Conservation (phyloP, 2,888 invertebrate species). For the Griposia aprilina region DNA sequence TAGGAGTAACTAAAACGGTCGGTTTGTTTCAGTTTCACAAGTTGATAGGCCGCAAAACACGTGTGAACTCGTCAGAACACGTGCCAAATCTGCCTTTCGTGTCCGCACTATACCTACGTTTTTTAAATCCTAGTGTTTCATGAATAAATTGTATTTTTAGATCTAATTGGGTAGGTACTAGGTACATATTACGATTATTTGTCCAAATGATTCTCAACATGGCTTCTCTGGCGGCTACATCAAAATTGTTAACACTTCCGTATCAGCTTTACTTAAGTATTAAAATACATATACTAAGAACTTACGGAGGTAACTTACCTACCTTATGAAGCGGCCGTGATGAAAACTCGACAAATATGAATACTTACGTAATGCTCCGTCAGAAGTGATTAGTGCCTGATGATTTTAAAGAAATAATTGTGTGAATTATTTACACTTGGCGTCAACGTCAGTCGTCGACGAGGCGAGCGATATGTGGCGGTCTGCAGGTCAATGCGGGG, state of each 20-base stretch:
- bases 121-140: not conserved
- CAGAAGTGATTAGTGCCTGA: not conserved
- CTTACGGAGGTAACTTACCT: not conserved
- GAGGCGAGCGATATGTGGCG: not conserved
- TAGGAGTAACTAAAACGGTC: slow-evolving; percentile 3
- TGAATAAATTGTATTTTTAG: slow-evolving; percentile 4
- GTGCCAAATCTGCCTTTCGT: not conserved
- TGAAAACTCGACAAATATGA: slow-evolving; percentile 28
- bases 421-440: not conserved
- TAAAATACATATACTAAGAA: slow-evolving; percentile 10
- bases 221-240: slow-evolving; percentile 4
- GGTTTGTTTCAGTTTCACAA: slow-evolving; percentile 13
- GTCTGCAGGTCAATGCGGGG: not conserved
- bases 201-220: slow-evolving; percentile 19
- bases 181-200: slow-evolving; percentile 14
- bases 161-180: not conserved
- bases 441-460: too few relatives aligned
- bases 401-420: slow-evolving; percentile 11
- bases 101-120: not conserved
- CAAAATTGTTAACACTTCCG: slow-evolving; percentile 35
- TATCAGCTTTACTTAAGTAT: slow-evolving; percentile 20
- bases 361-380: not conserved
- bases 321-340: slow-evolving; percentile 35
- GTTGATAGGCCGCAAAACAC: not conserved
- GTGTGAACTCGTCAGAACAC: not conserved